Evolutionary conservation across 2,888 invertebrate species (phyloP).

Genomic region (Lissocephala sabroskyi): DNA sequence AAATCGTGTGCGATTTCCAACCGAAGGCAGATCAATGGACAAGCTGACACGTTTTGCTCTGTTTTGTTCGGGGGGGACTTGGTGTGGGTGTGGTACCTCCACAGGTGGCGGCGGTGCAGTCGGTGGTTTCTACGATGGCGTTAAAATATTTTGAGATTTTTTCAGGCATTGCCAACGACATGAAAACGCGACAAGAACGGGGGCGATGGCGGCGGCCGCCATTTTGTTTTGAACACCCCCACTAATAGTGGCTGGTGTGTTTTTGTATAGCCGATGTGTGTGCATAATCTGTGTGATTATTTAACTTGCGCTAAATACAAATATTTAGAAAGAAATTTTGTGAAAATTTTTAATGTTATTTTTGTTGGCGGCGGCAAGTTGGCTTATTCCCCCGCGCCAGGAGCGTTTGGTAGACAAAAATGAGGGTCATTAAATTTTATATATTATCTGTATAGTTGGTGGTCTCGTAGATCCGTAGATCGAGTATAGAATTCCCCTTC

Average conservation of each 20-base stretch:
- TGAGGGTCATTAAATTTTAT: slow-evolving; percentile 56
- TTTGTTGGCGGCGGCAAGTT: slow-evolving; percentile 52
- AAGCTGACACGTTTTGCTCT: too few species aligned
- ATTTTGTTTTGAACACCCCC: slow-evolving; percentile 6
- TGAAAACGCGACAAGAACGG: too few species aligned
- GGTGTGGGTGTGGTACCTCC: too few species aligned
- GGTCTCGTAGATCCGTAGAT: too few species aligned
- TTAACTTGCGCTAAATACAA: slow-evolving; percentile 64
- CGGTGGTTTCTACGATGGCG: slow-evolving; percentile 31
- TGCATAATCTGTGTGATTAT: slow-evolving; percentile 61
- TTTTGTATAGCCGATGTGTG: slow-evolving; percentile 24
- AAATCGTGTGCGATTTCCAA: too few species aligned
- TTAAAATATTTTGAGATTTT: slow-evolving; percentile 54
- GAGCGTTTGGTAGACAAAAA: slow-evolving; percentile 23
- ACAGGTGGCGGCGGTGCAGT: too few species aligned
- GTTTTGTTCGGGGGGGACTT: too few species aligned
- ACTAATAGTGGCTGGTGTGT: slow-evolving; percentile 3
- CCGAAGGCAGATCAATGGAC: too few species aligned
- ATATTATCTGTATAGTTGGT: too few species aligned
- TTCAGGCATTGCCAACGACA: slow-evolving; percentile 1
- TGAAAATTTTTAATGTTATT: slow-evolving; percentile 51
- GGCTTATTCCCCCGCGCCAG: slow-evolving; percentile 15
- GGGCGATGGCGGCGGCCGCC: too few species aligned
- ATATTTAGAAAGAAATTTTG: slow-evolving; percentile 58
- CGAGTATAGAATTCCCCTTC: too few species aligned